Evolutionary conservation across 1,140 invertebrate genomes (phyloP), one percentile per base, ranked within the genome.

Genomic region (Zeugodacus cucurbitae): DNA sequence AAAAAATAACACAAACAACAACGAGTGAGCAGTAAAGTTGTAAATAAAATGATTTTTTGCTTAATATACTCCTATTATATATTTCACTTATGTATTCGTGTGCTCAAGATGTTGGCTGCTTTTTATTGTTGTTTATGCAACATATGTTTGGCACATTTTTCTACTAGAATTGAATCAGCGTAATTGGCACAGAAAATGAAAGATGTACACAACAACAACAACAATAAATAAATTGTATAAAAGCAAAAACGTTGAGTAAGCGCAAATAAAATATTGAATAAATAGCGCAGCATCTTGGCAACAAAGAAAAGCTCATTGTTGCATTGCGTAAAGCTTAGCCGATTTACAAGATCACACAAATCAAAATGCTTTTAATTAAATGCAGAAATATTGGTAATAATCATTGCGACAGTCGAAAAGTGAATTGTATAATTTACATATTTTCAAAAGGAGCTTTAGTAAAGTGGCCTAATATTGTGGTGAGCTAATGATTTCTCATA

Each of bases 91-190:
- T 41, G 6, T 41, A 22, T 26, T n/a, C 44, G 70, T 41, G 3
- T 48, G 74, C 41, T 26, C 48, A 82, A 44, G 74, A 48, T 82
- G 74, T 10, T 22, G 29, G 48, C 14, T 34, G 4, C 1, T 7
- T 34, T 44, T 29, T 41, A 48, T 82, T 82, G 4, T 7, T 54
- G 22, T 62, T 22, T 26, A 41, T 26, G 41, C n/a, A 82, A 82
- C 74, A 82, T 82, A 37, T 82, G 74, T 82, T 34, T 82, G 74
- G 41, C 74, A 82, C 74, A 82, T 82, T 82, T 82, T 82, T 34
- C n/a, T 14, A 54, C 34, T 54, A 17, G 26, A 82, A 82, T 82
- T 82, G 74, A 82, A 82, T 82, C 74, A 82, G 41, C 41, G 41
- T n/a, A 82, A 82, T 82, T 82, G 74, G 44, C 74, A 82, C 29